Evolutionary conservation across 2,888 invertebrate species (phyloP).

Genomic region (Zele albiditarsus): DNA sequence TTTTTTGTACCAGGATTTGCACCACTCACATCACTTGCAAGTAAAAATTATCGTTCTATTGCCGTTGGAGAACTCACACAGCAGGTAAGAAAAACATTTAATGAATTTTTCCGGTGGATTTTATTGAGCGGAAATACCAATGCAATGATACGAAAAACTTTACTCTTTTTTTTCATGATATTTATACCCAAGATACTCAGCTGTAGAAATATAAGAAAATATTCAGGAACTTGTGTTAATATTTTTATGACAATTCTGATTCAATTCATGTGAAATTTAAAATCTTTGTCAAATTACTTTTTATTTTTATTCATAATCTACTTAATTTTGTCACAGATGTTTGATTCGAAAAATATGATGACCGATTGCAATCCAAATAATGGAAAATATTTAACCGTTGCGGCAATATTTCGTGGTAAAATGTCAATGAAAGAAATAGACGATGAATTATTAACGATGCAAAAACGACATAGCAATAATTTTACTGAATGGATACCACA

Average conservation of each 20-base stretch:
- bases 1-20: conserved; percentile 92
- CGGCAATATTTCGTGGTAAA: conserved; percentile 39
- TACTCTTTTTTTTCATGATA: no score
- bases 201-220: no score
- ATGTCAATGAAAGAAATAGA: conserved; percentile 40
- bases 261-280: no score
- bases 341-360: conserved; percentile 47
- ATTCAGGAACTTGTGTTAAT: no score
- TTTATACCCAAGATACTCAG: no score
- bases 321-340: conserved; percentile 38
- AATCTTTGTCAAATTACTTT: no score
- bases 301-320: no score
- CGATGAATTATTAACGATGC: conserved; percentile 31
- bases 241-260: no score
- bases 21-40: conserved; percentile 82
- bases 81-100: conserved; percentile 70
- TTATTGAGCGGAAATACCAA: no score
- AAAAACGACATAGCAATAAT: background rate
- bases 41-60: conserved; percentile 79
- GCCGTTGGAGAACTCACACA: conserved; percentile 85
- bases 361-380: conserved; percentile 43
- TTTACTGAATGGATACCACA: conserved; percentile 42
- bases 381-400: conserved; percentile 43
- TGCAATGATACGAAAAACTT: no score
- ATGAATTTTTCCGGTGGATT: background rate